Evolutionary conservation across 2,113 vertebrate species (phyloP).

Genomic region (Gallinago jamesoni): DNA sequence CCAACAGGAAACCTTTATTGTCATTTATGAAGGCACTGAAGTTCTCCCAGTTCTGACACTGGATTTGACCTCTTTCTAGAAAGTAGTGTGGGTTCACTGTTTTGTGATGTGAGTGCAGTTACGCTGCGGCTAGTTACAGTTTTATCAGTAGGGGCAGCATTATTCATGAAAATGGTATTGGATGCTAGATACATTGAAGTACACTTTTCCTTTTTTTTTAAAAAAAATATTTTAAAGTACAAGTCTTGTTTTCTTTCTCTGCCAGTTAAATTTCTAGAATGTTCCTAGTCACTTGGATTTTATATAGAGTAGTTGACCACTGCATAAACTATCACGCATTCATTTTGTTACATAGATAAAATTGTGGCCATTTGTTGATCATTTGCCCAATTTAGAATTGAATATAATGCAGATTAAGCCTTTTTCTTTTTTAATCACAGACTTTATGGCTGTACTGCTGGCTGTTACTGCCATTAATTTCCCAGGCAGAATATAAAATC

Average conservation of each 20-base stretch:
- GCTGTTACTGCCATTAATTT: not conserved
- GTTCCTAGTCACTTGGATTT: not conserved
- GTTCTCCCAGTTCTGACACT: not conserved
- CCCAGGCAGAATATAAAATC: not conserved
- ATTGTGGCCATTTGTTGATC: not conserved
- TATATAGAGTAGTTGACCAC: not conserved
- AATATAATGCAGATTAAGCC: not conserved
- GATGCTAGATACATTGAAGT: not conserved
- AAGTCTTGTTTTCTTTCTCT: not conserved
- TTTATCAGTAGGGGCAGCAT: not conserved
- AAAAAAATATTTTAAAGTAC: no score
- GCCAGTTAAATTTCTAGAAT: not conserved
- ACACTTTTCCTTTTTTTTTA: no score
- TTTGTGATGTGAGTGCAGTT: fast-evolving
- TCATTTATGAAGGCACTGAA: not conserved
- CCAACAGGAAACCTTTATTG: not conserved
- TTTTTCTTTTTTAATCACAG: not conserved
- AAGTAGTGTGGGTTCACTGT: not conserved
- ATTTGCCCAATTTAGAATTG: not conserved
- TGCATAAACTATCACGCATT: not conserved
- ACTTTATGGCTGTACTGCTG: not conserved
- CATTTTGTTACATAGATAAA: not conserved
- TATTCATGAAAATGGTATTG: no score
- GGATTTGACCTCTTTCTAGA: not conserved
- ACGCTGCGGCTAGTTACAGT: fast-evolving